Evolutionary conservation across 2,888 invertebrate species (phyloP).

Genomic region (Phyllotreta striolata): DNA sequence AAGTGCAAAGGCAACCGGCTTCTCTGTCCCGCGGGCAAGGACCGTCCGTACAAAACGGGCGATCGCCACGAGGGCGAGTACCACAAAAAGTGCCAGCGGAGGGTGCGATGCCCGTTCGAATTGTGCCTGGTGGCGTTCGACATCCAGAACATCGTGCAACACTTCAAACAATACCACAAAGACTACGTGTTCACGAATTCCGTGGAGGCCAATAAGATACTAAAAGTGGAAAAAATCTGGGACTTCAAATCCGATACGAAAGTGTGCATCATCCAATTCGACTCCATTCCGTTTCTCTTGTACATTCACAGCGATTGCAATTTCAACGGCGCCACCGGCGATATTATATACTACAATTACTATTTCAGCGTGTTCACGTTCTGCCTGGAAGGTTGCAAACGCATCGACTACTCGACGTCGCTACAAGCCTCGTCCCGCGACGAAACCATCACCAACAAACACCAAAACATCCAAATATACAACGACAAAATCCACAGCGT

Average conservation of each 20-base stretch:
- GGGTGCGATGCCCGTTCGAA: constrained; percentile 37
- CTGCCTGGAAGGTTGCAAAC: constrained; percentile 28
- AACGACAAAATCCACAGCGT: constrained; percentile 34
- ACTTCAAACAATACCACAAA: constrained; percentile 36
- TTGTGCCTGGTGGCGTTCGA: constrained; percentile 32
- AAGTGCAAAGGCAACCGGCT: constrained; percentile 30
- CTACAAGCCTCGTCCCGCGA: constrained; percentile 26
- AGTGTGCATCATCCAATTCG: constrained; percentile 35
- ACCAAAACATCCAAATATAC: constrained; percentile 36
- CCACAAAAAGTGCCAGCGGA: constrained; percentile 35
- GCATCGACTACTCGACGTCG: constrained; percentile 29
- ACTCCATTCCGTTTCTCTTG: constrained; percentile 33
- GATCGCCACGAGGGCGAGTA: constrained; percentile 26
- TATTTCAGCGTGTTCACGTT: constrained; percentile 38
- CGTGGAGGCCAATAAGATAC: constrained; percentile 34
- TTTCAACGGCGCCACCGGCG: constrained; percentile 32
- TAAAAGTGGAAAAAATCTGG: constrained; percentile 41
- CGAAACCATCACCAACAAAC: constrained; percentile 30
- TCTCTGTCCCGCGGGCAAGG: constrained; percentile 31
- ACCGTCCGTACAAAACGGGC: not conserved
- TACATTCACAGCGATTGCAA: constrained; percentile 38
- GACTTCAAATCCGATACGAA: constrained; percentile 37
- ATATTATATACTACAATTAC: constrained; percentile 37
- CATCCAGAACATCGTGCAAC: constrained; percentile 18
- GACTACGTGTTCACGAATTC: constrained; percentile 37